A percentile compares a stretch with the other conserved stretches of the same genome.
These are phyloP conservation scores for Drosophila elegans DNA, from an alignment of 1,140 invertebrate genomes.

Conservation along the genomic window DNA sequence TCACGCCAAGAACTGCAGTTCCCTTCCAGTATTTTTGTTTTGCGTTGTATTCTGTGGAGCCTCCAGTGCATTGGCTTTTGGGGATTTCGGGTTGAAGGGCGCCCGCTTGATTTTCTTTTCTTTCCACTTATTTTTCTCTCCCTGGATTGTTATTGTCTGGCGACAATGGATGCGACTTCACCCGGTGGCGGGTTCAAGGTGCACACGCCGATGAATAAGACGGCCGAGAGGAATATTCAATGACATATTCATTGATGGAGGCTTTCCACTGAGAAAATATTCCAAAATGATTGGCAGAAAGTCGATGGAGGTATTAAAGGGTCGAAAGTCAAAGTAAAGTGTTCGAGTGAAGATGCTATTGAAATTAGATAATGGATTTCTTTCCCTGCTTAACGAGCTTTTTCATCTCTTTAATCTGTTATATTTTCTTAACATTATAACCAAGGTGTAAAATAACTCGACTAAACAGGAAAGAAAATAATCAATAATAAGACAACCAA, in stretches of 20 bases:
- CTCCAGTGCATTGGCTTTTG: conserved; percentile 65
- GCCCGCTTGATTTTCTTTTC: conserved; percentile 44
- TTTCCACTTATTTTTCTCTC: conserved; percentile 37
- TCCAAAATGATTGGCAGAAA: conserved; percentile 2
- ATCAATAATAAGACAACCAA: neutral
- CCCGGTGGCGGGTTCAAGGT: conserved; percentile 41
- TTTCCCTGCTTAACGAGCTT: too few relatives aligned
- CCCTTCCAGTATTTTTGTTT: neutral
- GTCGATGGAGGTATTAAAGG: neutral
- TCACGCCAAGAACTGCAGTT: conserved; percentile 52
- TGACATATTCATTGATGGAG: conserved; percentile 8
- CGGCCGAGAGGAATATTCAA: conserved; percentile 13
- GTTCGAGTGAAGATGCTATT: neutral
- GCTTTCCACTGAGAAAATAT: conserved; percentile 4
- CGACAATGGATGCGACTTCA: conserved; percentile 34
- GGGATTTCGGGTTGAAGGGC: conserved; percentile 66
- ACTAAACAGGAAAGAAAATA: neutral
- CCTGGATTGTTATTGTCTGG: conserved; percentile 57
- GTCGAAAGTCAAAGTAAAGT: neutral
- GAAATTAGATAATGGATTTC: neutral
- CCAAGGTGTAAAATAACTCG: too few relatives aligned
- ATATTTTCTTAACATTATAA: too few relatives aligned
- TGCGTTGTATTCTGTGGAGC: conserved; percentile 5
- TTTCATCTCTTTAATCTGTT: too few relatives aligned
- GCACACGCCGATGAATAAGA: conserved; percentile 38